Evolutionary conservation across 2,888 invertebrate genomes (phyloP).

Genomic region (Podabrus alpinus): DNA sequence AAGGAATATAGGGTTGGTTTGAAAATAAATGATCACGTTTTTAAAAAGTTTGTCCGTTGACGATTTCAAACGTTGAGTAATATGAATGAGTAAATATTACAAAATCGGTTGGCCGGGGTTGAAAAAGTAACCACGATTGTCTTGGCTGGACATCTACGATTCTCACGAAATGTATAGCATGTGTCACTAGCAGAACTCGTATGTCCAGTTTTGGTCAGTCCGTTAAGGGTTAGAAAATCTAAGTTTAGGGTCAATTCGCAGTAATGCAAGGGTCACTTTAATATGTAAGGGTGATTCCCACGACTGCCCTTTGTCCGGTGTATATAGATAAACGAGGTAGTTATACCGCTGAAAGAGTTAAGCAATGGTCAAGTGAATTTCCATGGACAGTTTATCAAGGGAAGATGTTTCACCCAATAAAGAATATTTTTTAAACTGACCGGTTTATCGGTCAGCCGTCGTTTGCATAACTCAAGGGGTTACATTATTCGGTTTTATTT

Average conservation of each 20-base stretch:
- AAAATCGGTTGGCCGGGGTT: slow-evolving; percentile 25
- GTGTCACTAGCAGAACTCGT: slow-evolving; percentile 36
- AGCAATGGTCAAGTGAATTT: slow-evolving; percentile 50
- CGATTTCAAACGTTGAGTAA: slow-evolving; percentile 6
- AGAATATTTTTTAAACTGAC: slow-evolving; percentile 41
- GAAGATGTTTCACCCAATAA: slow-evolving; percentile 37
- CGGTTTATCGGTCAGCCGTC: slow-evolving; percentile 42
- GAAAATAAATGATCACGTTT: neutral
- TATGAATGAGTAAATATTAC: neutral
- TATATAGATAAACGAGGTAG: slow-evolving; percentile 45
- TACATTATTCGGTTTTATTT: slow-evolving; percentile 13
- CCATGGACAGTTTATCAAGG: slow-evolving; percentile 34
- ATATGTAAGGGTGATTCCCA: slow-evolving; percentile 46
- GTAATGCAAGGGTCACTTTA: slow-evolving; percentile 46
- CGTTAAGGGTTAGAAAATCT: slow-evolving; percentile 46
- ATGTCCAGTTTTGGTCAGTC: slow-evolving; percentile 54
- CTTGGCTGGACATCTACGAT: slow-evolving; percentile 31
- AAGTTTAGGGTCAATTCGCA: slow-evolving; percentile 38
- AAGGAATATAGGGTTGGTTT: neutral
- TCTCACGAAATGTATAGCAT: slow-evolving; percentile 32
- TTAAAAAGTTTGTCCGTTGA: slow-evolving; percentile 14
- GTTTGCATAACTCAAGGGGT: slow-evolving; percentile 33
- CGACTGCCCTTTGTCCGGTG: slow-evolving; percentile 45
- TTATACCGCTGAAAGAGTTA: slow-evolving; percentile 37
- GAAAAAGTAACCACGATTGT: slow-evolving; percentile 16